Evolutionary conservation across 1,140 invertebrate genomes (phyloP), one percentile per base, ranked within the genome.

Genomic region (Cataglyphis hispanica): DNA sequence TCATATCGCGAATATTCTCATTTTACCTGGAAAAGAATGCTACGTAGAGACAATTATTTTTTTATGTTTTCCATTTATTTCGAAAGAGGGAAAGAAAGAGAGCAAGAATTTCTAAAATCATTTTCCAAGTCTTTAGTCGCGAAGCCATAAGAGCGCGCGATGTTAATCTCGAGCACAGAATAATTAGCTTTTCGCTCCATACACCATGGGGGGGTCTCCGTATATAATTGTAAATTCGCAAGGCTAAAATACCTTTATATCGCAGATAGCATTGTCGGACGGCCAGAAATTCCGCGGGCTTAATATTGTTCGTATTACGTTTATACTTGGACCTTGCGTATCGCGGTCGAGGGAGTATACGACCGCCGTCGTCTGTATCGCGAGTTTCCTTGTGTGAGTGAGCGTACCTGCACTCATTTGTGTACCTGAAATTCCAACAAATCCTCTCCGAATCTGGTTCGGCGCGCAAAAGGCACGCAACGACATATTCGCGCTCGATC

Each of bases 401-500:
- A 46, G 46, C 76, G 56, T 80, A 69, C 76, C n/a, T 56, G 64
- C 63, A 64, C 66, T 90, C 78, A 87, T 90, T 90, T 89, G 85
- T 87, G 67, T 89, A 80, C 46, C 88, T 89, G 88, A 89, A 90
- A 90, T 85, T 87, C 88, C 75, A 56, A 61, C 85, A 90, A 90
- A 90, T 90, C 89, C 89, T 90, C 80, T 58, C 46, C 70, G 86
- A 90, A 90, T 90, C 89, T 90, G 86, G 86, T 76, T 80, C 74
- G 85, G 46, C 76, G 88, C 67, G 85, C 88, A 90, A 89, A 90
- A 89, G 89, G 89, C 89, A 90, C 89, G 89, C 89, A 90, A 90
- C 81, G 75, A 90, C 87, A 85, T 89, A 89, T 90, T 89, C 88
- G 78, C 88, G 78, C 75, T 72, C 86, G 86, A 89, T 88, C 85